Evolutionary conservation across 1,140 invertebrate genomes (phyloP), one percentile per base, ranked within the genome.

Genomic region (Cryptotermes secundus): DNA sequence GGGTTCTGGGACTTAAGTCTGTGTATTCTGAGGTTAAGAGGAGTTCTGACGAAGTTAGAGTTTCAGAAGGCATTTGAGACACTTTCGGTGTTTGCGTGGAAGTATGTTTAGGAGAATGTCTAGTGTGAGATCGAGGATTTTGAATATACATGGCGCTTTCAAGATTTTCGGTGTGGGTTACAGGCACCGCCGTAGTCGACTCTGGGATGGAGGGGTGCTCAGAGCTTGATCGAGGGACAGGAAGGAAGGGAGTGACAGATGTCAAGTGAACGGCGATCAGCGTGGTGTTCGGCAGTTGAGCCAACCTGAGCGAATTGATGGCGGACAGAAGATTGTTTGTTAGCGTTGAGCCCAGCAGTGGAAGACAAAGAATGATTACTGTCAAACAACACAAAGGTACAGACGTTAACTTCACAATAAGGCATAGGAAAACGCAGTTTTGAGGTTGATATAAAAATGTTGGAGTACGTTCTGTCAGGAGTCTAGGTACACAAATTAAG

Each of bases 291-390:
- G 88, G 87, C 22, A 85, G 65, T 35, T 87, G 87, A 0, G 87
- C 86, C 81, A 89, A 86, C 82, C 88, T 89, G 31, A 89, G 87
- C 22, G 86, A 85, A 84, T 90, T 89, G 36, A 91, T 85, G 79
- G 91, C 89, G 42, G 85, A 85, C 19, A 90, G 87, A 1, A 90
- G 88, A 24, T 87, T 87, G 35, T 87, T 88, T 19, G 88, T 88
- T 31, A 89, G 87, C 34, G 89, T 87, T 49, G 89, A 88, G 59
- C 59, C 59, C 59, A 89, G 88, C 82, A 89, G 84, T 34, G 91
- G 90, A 81, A 91, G 86, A 84, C 90, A 91, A 9, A 91, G 86
- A 2, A 91, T 87, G 36, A 90, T 89, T 0, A 87, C 89, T 90
- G 87, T 38, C 86, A 81, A 49, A 49, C 12, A 19, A 49, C 45